Evolutionary conservation across 2,888 invertebrate genomes (phyloP).

Genomic region (Heliconius aoede): DNA sequence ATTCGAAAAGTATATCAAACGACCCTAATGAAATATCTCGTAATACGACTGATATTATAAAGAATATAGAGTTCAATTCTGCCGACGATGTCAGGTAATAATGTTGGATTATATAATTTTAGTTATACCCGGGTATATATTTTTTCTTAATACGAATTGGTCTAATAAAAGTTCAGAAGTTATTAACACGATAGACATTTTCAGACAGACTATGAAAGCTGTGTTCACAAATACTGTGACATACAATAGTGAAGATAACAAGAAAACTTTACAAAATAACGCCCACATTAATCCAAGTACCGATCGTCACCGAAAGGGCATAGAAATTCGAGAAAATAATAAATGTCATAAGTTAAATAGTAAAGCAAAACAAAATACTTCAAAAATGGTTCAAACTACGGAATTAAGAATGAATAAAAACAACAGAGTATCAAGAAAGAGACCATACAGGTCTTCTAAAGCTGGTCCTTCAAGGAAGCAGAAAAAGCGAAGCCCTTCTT

Average conservation of each 20-base stretch:
- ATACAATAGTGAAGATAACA: conserved; percentile 44
- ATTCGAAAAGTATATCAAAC: neutral
- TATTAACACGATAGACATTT: conserved; percentile 44
- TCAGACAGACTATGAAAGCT: conserved; percentile 62
- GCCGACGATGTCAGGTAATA: conserved; percentile 64
- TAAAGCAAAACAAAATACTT: neutral
- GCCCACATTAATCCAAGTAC: neutral
- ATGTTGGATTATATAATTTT: too few relatives aligned
- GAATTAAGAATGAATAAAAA: conserved; percentile 1
- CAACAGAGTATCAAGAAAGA: conserved; percentile 20
- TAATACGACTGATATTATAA: conserved; percentile 55
- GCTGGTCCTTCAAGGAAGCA: conserved; percentile 35
- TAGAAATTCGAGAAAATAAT: conserved; percentile 38
- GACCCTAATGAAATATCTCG: conserved; percentile 35
- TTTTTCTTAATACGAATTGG: too few relatives aligned
- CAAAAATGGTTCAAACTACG: neutral
- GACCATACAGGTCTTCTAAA: conserved; percentile 33
- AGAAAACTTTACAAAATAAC: neutral
- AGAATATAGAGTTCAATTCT: conserved; percentile 59
- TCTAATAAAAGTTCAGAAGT: neutral
- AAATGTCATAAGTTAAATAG: conserved; percentile 11
- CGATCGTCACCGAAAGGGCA: neutral
- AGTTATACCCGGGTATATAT: too few relatives aligned
- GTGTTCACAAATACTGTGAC: conserved; percentile 46
- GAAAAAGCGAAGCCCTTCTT: conserved; percentile 28